Evolutionary conservation across 2,888 invertebrate genomes (phyloP).

Genomic region (Caenorhabditis japonica): DNA sequence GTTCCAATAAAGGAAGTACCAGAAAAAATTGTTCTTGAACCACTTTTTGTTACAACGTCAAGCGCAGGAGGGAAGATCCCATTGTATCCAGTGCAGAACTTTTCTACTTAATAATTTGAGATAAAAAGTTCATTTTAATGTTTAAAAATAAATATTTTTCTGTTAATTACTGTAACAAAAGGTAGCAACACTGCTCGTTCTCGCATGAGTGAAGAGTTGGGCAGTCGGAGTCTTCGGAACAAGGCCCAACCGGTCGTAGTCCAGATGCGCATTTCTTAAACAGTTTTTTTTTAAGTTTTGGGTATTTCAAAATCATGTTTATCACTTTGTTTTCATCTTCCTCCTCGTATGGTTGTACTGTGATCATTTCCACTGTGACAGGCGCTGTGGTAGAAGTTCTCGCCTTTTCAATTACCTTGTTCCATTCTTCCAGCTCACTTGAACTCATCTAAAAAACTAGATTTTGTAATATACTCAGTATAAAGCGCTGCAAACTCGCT

Average conservation of each 20-base stretch:
- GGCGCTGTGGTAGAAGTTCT: conserved; percentile 16
- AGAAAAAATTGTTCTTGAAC: conserved; percentile 13
- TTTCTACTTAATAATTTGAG: conserved; percentile 2
- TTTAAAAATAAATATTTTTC: conserved; percentile 3
- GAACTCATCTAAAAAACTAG: conserved; percentile 33
- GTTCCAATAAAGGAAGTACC: conserved; percentile 9
- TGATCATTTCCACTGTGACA: conserved; percentile 23
- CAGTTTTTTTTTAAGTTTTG: neutral
- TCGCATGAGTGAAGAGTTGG: conserved; percentile 62
- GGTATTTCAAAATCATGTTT: neutral
- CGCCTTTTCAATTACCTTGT: conserved; percentile 17
- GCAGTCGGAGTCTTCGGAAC: conserved; percentile 62
- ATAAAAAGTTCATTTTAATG: neutral
- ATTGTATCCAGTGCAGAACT: conserved; percentile 32
- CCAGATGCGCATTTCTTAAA: conserved; percentile 59
- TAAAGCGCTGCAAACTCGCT: too few species aligned
- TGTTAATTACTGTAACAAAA: conserved; percentile 3
- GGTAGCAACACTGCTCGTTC: conserved; percentile 57
- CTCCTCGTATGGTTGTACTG: conserved; percentile 34
- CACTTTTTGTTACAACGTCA: conserved; percentile 13
- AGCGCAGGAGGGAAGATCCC: conserved; percentile 27
- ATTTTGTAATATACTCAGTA: too few species aligned
- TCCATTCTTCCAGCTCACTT: conserved; percentile 47
- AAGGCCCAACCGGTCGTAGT: conserved; percentile 57
- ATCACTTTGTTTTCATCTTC: conserved; percentile 26